Conservation (phyloP, 2,113 vertebrate genomes). For the Myodes glareolus region DNA sequence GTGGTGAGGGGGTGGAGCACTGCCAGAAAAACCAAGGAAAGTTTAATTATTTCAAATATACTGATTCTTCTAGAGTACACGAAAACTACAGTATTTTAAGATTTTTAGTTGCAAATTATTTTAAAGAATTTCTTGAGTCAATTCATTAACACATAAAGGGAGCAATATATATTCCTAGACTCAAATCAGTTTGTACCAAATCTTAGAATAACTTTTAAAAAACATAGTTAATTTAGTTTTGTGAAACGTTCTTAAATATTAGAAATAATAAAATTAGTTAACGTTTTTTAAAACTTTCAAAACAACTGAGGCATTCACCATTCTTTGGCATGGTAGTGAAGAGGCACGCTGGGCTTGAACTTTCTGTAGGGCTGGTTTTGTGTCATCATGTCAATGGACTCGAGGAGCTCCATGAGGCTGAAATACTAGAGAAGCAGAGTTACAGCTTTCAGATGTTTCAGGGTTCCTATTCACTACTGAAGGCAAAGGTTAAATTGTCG, state of each 20-base stretch:
- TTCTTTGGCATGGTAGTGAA: constrained; percentile 88
- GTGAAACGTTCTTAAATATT: neutral
- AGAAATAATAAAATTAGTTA: neutral
- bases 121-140: neutral
- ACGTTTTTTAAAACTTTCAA: no score
- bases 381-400: constrained; percentile 97
- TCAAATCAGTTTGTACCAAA: neutral
- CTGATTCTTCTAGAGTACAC: neutral
- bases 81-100: neutral
- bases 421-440: constrained; percentile 90
- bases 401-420: constrained; percentile 97
- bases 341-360: constrained; percentile 90
- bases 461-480: neutral
- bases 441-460: constrained; percentile 1
- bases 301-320: constrained; percentile 88
- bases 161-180: neutral
- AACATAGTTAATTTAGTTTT: constrained; percentile 42
- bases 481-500: neutral
- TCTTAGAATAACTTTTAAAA: constrained; percentile 26
- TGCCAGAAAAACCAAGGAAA: neutral
- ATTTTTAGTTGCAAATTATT: constrained; percentile 17
- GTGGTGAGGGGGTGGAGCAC: neutral
- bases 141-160: neutral
- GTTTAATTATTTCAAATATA: constrained; percentile 41
- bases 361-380: constrained; percentile 97